Conservation (phyloP, 2,888 invertebrate genomes). For the Tholera decimalis region DNA sequence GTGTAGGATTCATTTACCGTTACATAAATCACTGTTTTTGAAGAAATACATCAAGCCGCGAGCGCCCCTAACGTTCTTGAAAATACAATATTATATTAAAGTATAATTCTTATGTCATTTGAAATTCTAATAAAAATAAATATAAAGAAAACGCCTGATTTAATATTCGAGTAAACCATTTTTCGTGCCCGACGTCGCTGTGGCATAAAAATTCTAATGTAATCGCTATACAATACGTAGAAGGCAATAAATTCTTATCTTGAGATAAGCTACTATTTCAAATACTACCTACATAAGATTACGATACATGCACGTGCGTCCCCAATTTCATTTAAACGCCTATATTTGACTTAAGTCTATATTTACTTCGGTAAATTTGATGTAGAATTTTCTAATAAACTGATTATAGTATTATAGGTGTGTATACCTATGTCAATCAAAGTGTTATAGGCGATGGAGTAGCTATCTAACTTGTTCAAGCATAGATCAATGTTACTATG, state of each 20-base stretch:
- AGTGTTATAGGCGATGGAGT: too few species aligned
- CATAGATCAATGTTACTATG: not conserved
- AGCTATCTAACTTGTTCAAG: not conserved
- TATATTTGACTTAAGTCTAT: slow-evolving; percentile 22
- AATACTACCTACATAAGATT: slow-evolving; percentile 57
- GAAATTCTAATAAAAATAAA: slow-evolving; percentile 61
- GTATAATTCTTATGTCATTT: slow-evolving; percentile 54
- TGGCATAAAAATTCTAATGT: slow-evolving; percentile 68
- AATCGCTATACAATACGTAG: slow-evolving; percentile 68
- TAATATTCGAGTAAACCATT: slow-evolving; percentile 64
- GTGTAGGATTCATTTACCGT: slow-evolving; percentile 1
- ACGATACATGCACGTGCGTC: slow-evolving; percentile 53
- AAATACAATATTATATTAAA: slow-evolving; percentile 49
- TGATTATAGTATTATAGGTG: too few species aligned
- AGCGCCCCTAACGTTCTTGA: slow-evolving; percentile 13
- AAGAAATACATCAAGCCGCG: slow-evolving; percentile 25
- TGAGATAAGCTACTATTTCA: slow-evolving; percentile 74
- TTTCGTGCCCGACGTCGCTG: slow-evolving; percentile 59
- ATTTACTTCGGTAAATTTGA: slow-evolving; percentile 4
- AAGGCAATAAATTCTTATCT: slow-evolving; percentile 78
- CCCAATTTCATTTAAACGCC: slow-evolving; percentile 29
- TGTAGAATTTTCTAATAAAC: too few species aligned
- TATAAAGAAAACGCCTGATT: slow-evolving; percentile 60
- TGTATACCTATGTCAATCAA: not conserved
- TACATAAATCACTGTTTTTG: slow-evolving; percentile 36